phyloP scores from a whole-genome alignment of 2,113 vertebrate species.

The Anhinga rufa region DNA sequence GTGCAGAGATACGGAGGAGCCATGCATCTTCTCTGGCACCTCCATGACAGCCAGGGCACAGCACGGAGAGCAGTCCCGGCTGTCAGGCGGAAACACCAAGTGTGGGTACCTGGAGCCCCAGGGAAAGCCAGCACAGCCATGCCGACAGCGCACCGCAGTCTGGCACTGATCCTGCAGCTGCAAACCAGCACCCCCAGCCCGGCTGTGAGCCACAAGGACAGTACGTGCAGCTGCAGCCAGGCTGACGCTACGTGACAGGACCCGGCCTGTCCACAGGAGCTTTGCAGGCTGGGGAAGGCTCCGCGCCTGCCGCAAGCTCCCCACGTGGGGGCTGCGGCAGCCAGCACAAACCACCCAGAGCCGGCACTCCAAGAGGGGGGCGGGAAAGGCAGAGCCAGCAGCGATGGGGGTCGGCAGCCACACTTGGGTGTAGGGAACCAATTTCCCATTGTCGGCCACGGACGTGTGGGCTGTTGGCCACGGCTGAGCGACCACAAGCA shows the following conservation, averaged over 20 bases:
- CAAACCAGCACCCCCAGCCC: neutral
- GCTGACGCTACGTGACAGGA: neutral
- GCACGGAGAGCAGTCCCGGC: rapidly evolving
- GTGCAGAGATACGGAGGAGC: rapidly evolving
- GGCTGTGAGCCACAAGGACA: rapidly evolving
- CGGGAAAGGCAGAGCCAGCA: neutral
- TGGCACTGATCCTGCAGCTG: neutral
- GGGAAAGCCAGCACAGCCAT: neutral
- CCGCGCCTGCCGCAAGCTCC: neutral
- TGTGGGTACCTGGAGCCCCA: rapidly evolving
- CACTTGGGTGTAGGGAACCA: neutral
- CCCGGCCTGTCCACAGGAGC: neutral
- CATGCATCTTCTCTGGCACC: neutral
- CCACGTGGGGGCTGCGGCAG: neutral
- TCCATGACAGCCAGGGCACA: neutral
- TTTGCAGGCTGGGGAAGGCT: neutral
- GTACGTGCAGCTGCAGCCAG: neutral
- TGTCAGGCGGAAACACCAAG: rapidly evolving
- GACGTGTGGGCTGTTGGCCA: neutral
- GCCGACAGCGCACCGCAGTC: rapidly evolving
- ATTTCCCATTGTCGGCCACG: rapidly evolving
- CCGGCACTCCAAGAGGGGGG: rapidly evolving
- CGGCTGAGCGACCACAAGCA: neutral
- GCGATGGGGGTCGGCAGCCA: neutral
- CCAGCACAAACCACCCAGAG: neutral